Conservation (phyloP, 1,140 invertebrate species). For the Drosophila auraria region DNA sequence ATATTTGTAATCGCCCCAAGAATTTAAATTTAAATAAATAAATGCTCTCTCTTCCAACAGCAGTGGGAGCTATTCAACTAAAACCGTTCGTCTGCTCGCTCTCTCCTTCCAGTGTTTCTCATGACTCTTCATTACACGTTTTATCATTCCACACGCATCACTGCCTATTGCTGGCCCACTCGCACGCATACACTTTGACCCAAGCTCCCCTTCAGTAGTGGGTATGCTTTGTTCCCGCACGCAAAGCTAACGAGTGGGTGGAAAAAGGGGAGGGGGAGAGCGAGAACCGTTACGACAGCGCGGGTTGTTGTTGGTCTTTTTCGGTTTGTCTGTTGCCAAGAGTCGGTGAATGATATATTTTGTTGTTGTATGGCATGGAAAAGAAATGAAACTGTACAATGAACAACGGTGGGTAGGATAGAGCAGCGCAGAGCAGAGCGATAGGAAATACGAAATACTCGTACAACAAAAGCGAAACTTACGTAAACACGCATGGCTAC, state of each 20-base stretch:
- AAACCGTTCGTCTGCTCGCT: slow-evolving; percentile 31
- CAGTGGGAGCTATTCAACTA: slow-evolving; percentile 38
- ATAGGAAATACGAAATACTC: slow-evolving; percentile 10
- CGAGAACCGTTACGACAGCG: slow-evolving; percentile 73
- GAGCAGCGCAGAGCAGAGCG: slow-evolving; percentile 12
- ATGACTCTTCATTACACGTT: slow-evolving; percentile 55
- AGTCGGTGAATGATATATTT: slow-evolving; percentile 52
- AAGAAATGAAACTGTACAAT: slow-evolving; percentile 61
- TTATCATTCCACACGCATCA: slow-evolving; percentile 47
- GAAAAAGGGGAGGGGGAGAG: slow-evolving; percentile 16
- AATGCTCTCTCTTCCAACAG: slow-evolving; percentile 44
- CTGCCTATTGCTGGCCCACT: slow-evolving; percentile 61
- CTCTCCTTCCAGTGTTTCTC: slow-evolving; percentile 56
- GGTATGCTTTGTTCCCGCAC: slow-evolving; percentile 57
- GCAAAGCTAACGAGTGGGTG: slow-evolving; percentile 29
- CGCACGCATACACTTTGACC: slow-evolving; percentile 52
- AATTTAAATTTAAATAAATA: slow-evolving; percentile 63
- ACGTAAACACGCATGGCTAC: slow-evolving; percentile 58
- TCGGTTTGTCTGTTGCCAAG: slow-evolving; percentile 66
- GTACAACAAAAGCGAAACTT: slow-evolving; percentile 63
- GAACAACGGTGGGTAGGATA: slow-evolving; percentile 27
- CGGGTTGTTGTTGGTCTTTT: slow-evolving; percentile 50
- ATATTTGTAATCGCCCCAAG: slow-evolving; percentile 60
- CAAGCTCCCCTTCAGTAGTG: slow-evolving; percentile 45
- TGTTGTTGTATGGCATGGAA: slow-evolving; percentile 27